These are phyloP conservation scores for Leptinotarsa tumamoca DNA, from an alignment of 2,888 invertebrate genomes.

Conservation along the genomic window DNA sequence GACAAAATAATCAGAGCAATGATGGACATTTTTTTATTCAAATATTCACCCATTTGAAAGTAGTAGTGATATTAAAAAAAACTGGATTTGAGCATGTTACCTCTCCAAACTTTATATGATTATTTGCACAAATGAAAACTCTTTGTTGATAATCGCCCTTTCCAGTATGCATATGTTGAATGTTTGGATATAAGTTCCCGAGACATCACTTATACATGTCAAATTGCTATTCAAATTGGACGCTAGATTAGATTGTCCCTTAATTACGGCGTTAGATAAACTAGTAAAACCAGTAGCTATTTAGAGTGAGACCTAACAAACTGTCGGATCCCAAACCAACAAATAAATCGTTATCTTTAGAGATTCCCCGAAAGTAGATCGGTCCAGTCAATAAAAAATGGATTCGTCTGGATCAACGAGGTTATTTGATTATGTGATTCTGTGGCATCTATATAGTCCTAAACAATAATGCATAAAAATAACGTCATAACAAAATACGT, in stretches of 20 bases:
- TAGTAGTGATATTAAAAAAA: too few relatives aligned
- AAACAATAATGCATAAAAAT: too few relatives aligned
- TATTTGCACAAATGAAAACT: too few relatives aligned
- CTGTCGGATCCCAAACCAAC: constrained; percentile 28
- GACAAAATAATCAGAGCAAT: too few relatives aligned
- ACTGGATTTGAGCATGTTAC: too few relatives aligned
- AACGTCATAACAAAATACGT: too few relatives aligned
- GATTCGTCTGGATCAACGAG: not conserved
- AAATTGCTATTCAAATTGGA: not conserved
- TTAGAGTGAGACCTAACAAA: constrained; percentile 41
- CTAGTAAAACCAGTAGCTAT: constrained; percentile 48
- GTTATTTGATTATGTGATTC: not conserved
- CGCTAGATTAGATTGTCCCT: constrained; percentile 26
- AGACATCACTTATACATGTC: constrained; percentile 3
- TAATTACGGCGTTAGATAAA: constrained; percentile 42
- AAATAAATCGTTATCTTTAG: constrained; percentile 16
- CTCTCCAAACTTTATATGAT: too few relatives aligned
- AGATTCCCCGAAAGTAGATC: constrained; percentile 17
- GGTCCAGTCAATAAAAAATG: constrained; percentile 13
- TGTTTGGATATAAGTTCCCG: not conserved
- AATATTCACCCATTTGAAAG: too few relatives aligned
- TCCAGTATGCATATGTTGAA: too few relatives aligned
- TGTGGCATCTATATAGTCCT: not conserved
- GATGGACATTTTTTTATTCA: too few relatives aligned
- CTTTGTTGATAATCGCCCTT: too few relatives aligned